These are phyloP conservation scores for Alligator mississippiensis DNA, from an alignment of 2,113 vertebrate genomes.

Conservation along the genomic window DNA sequence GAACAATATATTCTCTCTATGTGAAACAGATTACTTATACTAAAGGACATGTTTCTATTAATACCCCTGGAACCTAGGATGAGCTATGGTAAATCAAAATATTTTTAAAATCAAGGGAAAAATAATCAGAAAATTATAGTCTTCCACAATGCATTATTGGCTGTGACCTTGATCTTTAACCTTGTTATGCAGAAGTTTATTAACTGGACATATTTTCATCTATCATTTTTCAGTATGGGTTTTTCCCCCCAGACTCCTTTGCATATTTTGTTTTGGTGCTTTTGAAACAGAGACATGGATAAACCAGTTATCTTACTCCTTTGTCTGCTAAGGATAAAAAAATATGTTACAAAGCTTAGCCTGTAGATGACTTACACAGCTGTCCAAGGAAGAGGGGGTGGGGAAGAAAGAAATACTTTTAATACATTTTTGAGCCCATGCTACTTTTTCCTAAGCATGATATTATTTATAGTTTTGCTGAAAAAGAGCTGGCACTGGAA, in stretches of 20 bases:
- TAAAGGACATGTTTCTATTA: slow-evolving; percentile 50
- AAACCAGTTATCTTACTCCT: slow-evolving; percentile 54
- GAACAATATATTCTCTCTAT: slow-evolving; percentile 47
- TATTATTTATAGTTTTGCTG: slow-evolving; percentile 62
- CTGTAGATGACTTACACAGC: slow-evolving; percentile 51
- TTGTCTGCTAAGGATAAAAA: slow-evolving; percentile 61
- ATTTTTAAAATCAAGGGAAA: slow-evolving; percentile 14
- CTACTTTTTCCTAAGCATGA: slow-evolving; percentile 52
- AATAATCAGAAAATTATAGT: slow-evolving; percentile 48
- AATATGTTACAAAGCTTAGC: slow-evolving; percentile 51
- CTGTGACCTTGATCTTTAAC: slow-evolving; percentile 40
- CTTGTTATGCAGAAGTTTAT: slow-evolving; percentile 34
- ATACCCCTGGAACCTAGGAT: slow-evolving; percentile 20
- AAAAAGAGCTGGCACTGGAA: slow-evolving; percentile 47
- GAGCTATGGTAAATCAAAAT: slow-evolving; percentile 47
- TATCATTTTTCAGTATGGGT: slow-evolving; percentile 7
- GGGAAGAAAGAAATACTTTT: slow-evolving; percentile 29
- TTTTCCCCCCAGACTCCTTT: not conserved
- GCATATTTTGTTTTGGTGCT: slow-evolving; percentile 49
- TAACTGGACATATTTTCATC: slow-evolving; percentile 15
- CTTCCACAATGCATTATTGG: slow-evolving; percentile 11
- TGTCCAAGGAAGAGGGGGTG: slow-evolving; percentile 1
- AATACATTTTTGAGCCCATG: slow-evolving; percentile 48
- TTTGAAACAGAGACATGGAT: slow-evolving; percentile 44
- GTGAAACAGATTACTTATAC: slow-evolving; percentile 48